These are phyloP conservation scores for Latrodectus elegans DNA, from an alignment of 2,888 invertebrate genomes.

Conservation along the genomic window DNA sequence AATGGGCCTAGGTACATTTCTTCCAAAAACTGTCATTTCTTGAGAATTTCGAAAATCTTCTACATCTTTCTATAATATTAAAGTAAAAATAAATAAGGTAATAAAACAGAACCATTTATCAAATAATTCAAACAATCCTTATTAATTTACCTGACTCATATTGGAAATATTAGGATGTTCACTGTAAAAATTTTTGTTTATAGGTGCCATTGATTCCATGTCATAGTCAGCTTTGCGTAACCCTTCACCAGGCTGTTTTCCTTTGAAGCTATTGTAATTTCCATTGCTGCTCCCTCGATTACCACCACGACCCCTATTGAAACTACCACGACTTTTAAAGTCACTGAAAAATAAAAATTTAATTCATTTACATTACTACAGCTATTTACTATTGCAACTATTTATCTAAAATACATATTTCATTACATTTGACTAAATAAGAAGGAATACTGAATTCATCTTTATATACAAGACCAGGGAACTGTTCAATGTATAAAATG, in stretches of 20 bases:
- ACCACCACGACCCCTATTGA: conserved; percentile 15
- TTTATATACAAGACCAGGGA: neutral
- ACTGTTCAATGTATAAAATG: too few species aligned
- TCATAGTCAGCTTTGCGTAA: conserved; percentile 49
- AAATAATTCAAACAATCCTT: neutral
- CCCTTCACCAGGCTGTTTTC: conserved; percentile 47
- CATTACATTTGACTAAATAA: neutral
- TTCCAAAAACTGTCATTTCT: conserved; percentile 44
- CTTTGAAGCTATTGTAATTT: conserved; percentile 28
- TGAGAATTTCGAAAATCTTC: conserved; percentile 9
- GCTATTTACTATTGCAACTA: neutral
- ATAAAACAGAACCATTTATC: neutral
- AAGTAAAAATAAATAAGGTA: neutral
- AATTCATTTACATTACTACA: neutral
- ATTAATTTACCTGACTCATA: conserved; percentile 27
- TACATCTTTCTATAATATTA: conserved; percentile 27
- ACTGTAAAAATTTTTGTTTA: conserved; percentile 45
- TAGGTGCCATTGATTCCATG: conserved; percentile 28
- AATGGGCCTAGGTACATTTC: conserved; percentile 48
- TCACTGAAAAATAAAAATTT: conserved; percentile 3
- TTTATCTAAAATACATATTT: neutral
- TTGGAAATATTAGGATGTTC: conserved; percentile 48
- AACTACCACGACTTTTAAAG: conserved; percentile 13
- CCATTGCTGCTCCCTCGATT: conserved; percentile 1
- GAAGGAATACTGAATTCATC: neutral